A percentile compares a stretch with the other conserved stretches of the same genome.
Evolutionary conservation across 2,888 invertebrate species (phyloP).

Genomic region (Chydorus sphaericus): DNA sequence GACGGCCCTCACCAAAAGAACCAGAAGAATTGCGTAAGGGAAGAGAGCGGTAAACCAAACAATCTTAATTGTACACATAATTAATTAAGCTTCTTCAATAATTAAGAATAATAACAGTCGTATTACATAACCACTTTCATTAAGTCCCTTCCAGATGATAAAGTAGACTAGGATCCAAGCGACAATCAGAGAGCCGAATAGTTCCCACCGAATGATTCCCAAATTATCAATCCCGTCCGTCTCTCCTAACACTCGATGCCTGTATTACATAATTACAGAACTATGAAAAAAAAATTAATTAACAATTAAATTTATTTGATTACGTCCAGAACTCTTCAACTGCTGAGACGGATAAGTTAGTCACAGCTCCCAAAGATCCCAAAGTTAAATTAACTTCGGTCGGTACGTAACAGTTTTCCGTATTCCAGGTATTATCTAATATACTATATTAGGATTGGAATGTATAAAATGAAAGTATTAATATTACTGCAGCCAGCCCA

Average conservation of each 20-base stretch:
- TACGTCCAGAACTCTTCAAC: constrained; percentile 46
- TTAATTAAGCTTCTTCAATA: background rate
- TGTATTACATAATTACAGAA: constrained; percentile 26
- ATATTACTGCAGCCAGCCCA: constrained; percentile 38
- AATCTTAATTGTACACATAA: constrained; percentile 29
- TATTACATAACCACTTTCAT: constrained; percentile 55
- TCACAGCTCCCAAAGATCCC: constrained; percentile 20
- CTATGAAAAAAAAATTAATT: background rate
- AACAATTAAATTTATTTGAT: constrained; percentile 21
- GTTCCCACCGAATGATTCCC: constrained; percentile 50
- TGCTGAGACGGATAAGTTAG: constrained; percentile 29
- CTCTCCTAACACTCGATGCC: constrained; percentile 45
- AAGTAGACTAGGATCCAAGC: constrained; percentile 55
- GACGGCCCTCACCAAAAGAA: constrained; percentile 47
- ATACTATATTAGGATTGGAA: background rate
- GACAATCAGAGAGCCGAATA: constrained; percentile 44
- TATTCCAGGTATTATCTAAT: constrained; percentile 47
- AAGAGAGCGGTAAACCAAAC: constrained; percentile 64
- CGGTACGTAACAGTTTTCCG: constrained; percentile 34
- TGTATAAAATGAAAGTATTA: background rate
- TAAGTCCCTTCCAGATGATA: constrained; percentile 54
- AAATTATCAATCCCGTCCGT: constrained; percentile 43
- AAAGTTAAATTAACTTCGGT: constrained; percentile 16
- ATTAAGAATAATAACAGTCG: constrained; percentile 1
- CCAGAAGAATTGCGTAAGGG: constrained; percentile 52